Evolutionary conservation across 2,888 invertebrate species (phyloP).

Genomic region (Halocaridina rubra): DNA sequence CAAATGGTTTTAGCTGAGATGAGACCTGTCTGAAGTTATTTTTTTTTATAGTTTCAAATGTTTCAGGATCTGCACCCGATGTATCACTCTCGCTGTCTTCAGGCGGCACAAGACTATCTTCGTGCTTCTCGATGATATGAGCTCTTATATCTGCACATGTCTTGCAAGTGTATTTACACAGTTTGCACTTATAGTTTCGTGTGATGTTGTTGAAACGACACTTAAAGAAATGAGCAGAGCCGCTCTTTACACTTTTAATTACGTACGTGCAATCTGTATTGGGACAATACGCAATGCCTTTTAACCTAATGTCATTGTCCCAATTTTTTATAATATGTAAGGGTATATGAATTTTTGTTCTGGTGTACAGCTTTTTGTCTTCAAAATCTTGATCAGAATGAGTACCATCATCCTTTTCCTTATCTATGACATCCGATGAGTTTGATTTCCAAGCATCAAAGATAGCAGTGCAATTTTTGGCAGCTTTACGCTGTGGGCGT

Average conservation of each 20-base stretch:
- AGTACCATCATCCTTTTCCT: slow-evolving; percentile 15
- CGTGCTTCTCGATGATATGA: slow-evolving; percentile 31
- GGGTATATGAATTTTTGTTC: background rate
- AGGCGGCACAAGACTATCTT: background rate
- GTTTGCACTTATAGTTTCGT: background rate
- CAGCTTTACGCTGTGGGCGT: slow-evolving; percentile 34
- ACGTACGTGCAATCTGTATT: slow-evolving; percentile 23
- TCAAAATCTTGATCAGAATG: background rate
- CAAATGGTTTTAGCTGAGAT: slow-evolving; percentile 4
- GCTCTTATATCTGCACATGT: background rate
- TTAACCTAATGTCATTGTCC: slow-evolving; percentile 2
- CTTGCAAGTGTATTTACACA: background rate
- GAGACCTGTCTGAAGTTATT: background rate
- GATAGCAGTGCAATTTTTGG: slow-evolving; percentile 28
- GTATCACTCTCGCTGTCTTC: slow-evolving; percentile 24
- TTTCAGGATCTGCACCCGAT: slow-evolving; percentile 20
- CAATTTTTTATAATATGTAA: background rate
- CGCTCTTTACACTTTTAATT: background rate
- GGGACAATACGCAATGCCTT: slow-evolving; percentile 3
- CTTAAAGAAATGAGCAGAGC: background rate
- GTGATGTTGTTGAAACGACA: background rate
- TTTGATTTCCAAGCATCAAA: slow-evolving; percentile 28
- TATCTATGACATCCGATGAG: background rate
- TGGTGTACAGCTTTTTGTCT: background rate
- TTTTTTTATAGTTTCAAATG: background rate